Percentiles rank a stretch among this genome's conserved stretches.
phyloP scores from a whole-genome alignment of 1,140 invertebrate genomes.

The Megathymus violae region DNA sequence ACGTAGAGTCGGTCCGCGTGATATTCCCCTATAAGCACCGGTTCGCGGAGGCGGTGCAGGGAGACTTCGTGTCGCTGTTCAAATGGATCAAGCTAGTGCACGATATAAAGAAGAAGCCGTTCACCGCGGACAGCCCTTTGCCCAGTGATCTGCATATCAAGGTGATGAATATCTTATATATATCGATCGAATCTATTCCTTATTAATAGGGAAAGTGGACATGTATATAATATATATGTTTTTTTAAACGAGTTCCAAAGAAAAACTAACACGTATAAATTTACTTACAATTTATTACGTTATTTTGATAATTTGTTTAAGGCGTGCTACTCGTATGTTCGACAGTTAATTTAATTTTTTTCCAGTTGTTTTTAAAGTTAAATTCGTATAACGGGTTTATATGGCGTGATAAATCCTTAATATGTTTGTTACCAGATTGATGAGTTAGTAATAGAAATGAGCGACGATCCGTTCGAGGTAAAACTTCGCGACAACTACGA shows the following conservation, averaged over 20 bases:
- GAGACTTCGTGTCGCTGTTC: slow-evolving; percentile 94
- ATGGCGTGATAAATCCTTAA: too few relatives aligned
- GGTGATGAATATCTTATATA: slow-evolving; percentile 82
- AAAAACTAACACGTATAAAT: too few relatives aligned
- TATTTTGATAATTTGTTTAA: too few relatives aligned
- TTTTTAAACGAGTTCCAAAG: too few relatives aligned
- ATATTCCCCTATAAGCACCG: slow-evolving; percentile 96
- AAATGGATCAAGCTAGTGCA: slow-evolving; percentile 96
- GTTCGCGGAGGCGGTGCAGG: slow-evolving; percentile 96
- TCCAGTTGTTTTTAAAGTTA: too few relatives aligned
- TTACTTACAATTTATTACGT: too few relatives aligned
- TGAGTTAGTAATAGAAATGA: slow-evolving; percentile 94
- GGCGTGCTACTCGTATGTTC: too few relatives aligned
- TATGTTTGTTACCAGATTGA: slow-evolving; percentile 85
- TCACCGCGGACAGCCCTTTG: slow-evolving; percentile 87
- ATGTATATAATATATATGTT: too few relatives aligned
- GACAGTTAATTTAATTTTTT: too few relatives aligned
- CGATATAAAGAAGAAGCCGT: slow-evolving; percentile 87
- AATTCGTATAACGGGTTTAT: too few relatives aligned
- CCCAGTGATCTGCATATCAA: slow-evolving; percentile 95
- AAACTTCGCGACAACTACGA: slow-evolving; percentile 98
- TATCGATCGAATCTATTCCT: background rate
- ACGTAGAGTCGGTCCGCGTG: slow-evolving; percentile 88
- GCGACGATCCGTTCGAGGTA: slow-evolving; percentile 99
- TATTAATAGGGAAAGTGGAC: background rate